These are phyloP conservation scores for Xiphorhynchus elegans DNA, from an alignment of 2,113 vertebrate species.

Conservation along the genomic window DNA sequence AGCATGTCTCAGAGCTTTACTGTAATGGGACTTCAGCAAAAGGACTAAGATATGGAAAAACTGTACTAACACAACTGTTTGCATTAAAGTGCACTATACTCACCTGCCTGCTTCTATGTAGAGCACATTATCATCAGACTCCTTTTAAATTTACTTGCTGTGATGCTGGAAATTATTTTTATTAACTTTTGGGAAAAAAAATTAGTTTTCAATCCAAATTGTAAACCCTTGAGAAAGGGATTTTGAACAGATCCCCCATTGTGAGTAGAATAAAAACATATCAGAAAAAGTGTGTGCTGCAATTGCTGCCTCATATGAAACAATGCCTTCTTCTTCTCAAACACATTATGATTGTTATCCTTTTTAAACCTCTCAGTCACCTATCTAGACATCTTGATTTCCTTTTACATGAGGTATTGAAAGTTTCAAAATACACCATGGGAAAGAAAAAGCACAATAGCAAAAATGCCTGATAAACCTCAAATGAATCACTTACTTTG, in stretches of 20 bases:
- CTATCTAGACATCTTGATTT: not conserved
- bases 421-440: not conserved
- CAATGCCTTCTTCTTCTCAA: not conserved
- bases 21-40: not conserved
- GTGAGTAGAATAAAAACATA: not conserved
- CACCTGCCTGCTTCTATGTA: not conserved
- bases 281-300: not conserved
- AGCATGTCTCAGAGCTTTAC: constrained; percentile 21
- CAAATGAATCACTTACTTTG: not conserved
- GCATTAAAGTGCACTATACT: not conserved
- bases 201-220: not conserved
- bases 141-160: not conserved
- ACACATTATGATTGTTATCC: not conserved
- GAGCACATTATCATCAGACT: not conserved
- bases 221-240: not conserved
- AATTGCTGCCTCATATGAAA: not conserved
- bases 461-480: not conserved
- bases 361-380: not conserved
- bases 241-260: not conserved
- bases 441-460: not conserved
- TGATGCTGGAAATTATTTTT: not conserved
- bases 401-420: not conserved
- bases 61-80: not conserved
- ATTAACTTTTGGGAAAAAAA: not conserved
- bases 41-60: not conserved